phyloP scores from a whole-genome alignment of 2,888 invertebrate genomes.

The Eristalis pertinax region DNA sequence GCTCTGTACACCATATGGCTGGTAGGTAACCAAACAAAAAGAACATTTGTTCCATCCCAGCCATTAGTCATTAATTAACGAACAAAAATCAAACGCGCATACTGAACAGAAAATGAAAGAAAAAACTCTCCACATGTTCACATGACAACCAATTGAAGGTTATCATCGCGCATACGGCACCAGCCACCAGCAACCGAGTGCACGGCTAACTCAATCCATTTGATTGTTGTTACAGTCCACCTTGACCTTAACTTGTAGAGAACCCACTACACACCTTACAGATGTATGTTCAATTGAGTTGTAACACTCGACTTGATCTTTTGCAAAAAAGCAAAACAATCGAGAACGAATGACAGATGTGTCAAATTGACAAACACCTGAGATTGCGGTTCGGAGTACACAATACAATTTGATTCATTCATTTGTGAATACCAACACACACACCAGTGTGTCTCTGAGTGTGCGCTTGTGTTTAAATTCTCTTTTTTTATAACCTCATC shows the following conservation, averaged over 20 bases:
- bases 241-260: constrained; percentile 62
- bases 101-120: background rate
- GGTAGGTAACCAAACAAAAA: background rate
- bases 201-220: constrained; percentile 22
- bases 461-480: background rate
- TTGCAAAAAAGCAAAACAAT: background rate
- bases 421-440: background rate
- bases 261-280: constrained; percentile 17
- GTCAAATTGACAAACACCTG: constrained; percentile 46
- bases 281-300: constrained; percentile 37
- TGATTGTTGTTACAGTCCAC: constrained; percentile 27
- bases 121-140: constrained; percentile 27
- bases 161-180: constrained; percentile 28
- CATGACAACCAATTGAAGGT: constrained; percentile 52
- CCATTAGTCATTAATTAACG: constrained; percentile 14
- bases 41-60: constrained; percentile 26
- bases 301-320: constrained; percentile 20
- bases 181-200: constrained; percentile 6
- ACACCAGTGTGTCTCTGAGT: background rate
- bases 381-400: constrained; percentile 26
- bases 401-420: constrained; percentile 17
- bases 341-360: constrained; percentile 30
- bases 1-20: constrained; percentile 12
- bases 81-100: background rate
- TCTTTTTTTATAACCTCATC: constrained; percentile 21